Base-by-base conservation (phyloP, 2,888 invertebrate genomes). In the Lepetodrilus schrolli region DNA sequence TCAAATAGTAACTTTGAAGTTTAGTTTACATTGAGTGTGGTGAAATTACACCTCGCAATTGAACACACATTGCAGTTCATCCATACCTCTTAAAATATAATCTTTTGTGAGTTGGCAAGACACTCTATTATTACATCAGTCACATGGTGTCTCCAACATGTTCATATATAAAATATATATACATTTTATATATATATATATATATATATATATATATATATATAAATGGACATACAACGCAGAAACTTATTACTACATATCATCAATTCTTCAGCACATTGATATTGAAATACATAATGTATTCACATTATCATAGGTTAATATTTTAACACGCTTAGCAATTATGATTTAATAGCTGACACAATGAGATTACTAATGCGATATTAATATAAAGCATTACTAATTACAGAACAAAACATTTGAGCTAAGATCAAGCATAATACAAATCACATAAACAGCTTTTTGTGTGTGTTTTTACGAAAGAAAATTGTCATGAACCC, bases 401-500 rank as follows among this genome's bases (percentile, higher is more conserved):
- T 17, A 13, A 43, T n/a, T n/a, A 17, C n/a, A 43, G 2, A 43
- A 43, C 43, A 13, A 17, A 43, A 4, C n/a, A 17, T 4, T 17
- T 17, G 17, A 43, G 43, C 43, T 17, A 43, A 43, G n/a, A 43
- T 17, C 13, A 43, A 43, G n/a, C 43, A 43, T 2, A 17, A 4
- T 17, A 17, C 2, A 17, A 8, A 17, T 43, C 8, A 10, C 43
- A 43, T 43, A 17, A 43, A 43, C 4, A 43, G 13, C 13, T 17
- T 43, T 17, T 43, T 43, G 13, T 43, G 13, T 43, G n/a, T 43
- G 43, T 17, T 43, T 43, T n/a, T n/a, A n/a, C n/a, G n/a, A n/a
- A n/a, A 43, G 17, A 30, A 34, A 58, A 13, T 17, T 58, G 68
- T 68, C 68, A 68, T 13, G 13, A 43, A 47, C 68, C 43, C 47